Evolutionary conservation across 2,797 vertebrate species (phyloP).

Genomic region (Fistularia tabacaria): DNA sequence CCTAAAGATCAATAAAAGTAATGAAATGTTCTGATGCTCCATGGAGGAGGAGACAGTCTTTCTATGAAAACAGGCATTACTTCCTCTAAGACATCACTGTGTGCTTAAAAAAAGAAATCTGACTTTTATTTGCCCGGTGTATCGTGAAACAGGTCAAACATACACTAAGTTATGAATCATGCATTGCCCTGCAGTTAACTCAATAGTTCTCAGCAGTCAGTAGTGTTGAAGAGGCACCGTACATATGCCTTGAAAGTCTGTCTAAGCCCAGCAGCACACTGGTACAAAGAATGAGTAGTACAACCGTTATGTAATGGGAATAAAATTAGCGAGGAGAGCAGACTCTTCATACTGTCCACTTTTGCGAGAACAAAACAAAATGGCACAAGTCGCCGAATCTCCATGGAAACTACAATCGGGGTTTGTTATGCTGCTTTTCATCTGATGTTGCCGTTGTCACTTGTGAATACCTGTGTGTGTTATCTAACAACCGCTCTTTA

Average conservation of each 20-base stretch:
- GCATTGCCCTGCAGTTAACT: slow-evolving; percentile 25
- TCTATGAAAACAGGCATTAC: no score
- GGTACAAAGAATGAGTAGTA: slow-evolving; percentile 14
- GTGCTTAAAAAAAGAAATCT: no score
- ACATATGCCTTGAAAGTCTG: slow-evolving; percentile 11
- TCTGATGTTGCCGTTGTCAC: no score
- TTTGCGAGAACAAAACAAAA: slow-evolving; percentile 8
- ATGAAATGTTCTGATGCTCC: no score
- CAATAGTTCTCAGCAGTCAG: slow-evolving; percentile 12
- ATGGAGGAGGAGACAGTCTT: no score
- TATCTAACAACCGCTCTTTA: no score
- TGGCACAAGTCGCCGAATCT: not conserved
- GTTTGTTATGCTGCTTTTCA: not conserved
- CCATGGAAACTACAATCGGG: not conserved
- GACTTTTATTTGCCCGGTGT: no score
- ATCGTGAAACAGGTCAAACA: not conserved
- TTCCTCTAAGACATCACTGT: no score
- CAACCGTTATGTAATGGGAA: slow-evolving; percentile 3
- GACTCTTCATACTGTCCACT: slow-evolving; percentile 1
- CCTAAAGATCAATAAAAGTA: no score
- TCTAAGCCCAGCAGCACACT: slow-evolving; percentile 21
- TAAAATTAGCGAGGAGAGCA: not conserved
- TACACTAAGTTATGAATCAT: slow-evolving; percentile 39
- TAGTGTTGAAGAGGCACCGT: slow-evolving; percentile 11
- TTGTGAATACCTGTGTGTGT: no score